Conservation (phyloP, 2,888 invertebrate species). For the Ceramica pisi region DNA sequence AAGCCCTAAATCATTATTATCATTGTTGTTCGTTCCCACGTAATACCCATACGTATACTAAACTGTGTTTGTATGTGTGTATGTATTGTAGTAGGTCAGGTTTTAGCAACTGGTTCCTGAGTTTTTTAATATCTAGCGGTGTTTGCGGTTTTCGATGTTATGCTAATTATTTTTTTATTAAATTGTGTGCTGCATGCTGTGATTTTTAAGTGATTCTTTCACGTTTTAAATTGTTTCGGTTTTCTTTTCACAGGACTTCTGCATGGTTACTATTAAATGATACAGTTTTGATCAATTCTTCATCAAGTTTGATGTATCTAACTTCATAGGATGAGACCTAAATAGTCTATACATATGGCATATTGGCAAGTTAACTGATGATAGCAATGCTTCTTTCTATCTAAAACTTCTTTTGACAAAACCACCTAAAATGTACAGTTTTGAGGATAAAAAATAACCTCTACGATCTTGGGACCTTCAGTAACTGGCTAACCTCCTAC, state of each 20-base stretch:
- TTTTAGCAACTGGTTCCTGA: constrained; percentile 69
- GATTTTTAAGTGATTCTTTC: constrained; percentile 5
- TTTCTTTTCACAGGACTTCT: neutral
- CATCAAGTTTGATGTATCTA: neutral
- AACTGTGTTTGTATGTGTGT: constrained; percentile 50
- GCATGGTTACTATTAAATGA: neutral
- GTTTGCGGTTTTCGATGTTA: constrained; percentile 28
- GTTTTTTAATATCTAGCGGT: constrained; percentile 25
- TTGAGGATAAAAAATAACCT: neutral
- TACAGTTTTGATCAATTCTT: neutral
- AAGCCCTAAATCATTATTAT: constrained; percentile 52
- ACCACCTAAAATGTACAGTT: too few relatives aligned
- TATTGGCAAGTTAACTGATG: neutral
- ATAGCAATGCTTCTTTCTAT: neutral
- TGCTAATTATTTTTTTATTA: constrained; percentile 29
- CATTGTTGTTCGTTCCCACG: constrained; percentile 61
- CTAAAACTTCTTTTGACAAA: neutral
- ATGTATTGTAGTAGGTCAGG: constrained; percentile 77
- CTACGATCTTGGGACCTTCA: neutral
- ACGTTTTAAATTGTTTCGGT: neutral
- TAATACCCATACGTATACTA: constrained; percentile 48
- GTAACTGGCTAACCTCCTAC: too few relatives aligned
- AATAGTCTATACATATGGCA: too few relatives aligned
- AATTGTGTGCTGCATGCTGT: constrained; percentile 3
- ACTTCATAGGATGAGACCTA: neutral